Evolutionary conservation across 2,797 vertebrate genomes (phyloP), one percentile per base, ranked within the genome.

Genomic region (Chelmon rostratus): DNA sequence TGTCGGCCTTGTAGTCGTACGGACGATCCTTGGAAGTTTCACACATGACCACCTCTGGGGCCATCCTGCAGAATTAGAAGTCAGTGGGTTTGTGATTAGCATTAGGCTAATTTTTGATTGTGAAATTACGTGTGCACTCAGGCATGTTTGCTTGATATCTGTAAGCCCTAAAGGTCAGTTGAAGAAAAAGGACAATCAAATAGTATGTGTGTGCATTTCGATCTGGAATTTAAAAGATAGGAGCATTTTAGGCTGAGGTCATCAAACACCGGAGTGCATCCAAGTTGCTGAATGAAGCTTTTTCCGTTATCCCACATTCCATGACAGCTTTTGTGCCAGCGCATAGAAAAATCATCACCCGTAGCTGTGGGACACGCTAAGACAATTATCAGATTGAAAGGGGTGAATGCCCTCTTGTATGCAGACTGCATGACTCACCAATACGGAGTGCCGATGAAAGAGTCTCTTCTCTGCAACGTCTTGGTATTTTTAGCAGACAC

Each of bases 401-500:
- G 77, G 57, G 73, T 70, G 52, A 88, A 81, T 74, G 68, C 47
- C 76, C 63, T 68, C 50, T 79, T 85, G 61, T 69, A 67, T 65
- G 50, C 53, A 23, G 63, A 44, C 44, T 54, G 57, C 40, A 56
- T 90, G 90, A 96, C 98, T 96, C 96, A 99, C 98, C 98, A 99
- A 91, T 99, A 99, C 0, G 98, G 98, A 42, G 98, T 99, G 50
- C 98, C 98, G 72, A 99, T 99, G 93, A 99, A 99, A 75, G 98
- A 98, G 91, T 99, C 98, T 94, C 98, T 97, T 92, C 98, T 97
- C 92, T 99, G 98, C 86, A 99, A 94, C 8, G 98, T 98, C 92
- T 97, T 97, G 66, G 97, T 99, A 90, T 99, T 99, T 95, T 99
- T 99, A 90, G 98, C 98, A 75, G 98, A 99, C 75, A 99, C 98